Conservation (phyloP, 2,113 vertebrate species). For the Cyanoderma ruficeps region DNA sequence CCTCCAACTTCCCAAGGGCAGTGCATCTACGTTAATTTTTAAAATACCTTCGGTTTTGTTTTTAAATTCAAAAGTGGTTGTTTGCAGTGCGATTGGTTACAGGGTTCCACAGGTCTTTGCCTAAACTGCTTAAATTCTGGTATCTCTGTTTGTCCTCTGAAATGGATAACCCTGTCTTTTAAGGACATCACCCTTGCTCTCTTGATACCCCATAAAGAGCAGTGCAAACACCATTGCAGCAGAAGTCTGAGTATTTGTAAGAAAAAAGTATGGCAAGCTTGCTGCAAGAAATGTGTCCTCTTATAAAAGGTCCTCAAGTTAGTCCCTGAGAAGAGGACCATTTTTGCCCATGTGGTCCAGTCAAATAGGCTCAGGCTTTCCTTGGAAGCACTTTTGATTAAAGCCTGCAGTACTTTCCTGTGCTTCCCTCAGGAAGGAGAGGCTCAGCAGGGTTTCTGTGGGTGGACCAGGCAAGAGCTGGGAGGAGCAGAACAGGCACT, state of each 20-base stretch:
- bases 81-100: neutral
- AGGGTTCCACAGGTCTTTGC: neutral
- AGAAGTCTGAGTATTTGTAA: neutral
- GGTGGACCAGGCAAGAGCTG: neutral
- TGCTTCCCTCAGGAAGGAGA: neutral
- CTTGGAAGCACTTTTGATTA: neutral
- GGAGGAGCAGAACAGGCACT: neutral
- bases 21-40: neutral
- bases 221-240: neutral
- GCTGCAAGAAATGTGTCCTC: neutral
- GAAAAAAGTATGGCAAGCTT: neutral
- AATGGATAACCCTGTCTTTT: constrained; percentile 9
- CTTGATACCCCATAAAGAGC: neutral
- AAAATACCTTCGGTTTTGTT: neutral
- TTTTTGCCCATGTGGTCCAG: neutral
- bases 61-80: neutral
- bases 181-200: constrained; percentile 27
- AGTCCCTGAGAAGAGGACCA: neutral
- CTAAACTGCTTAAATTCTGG: neutral
- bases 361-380: neutral
- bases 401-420: neutral
- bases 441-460: neutral
- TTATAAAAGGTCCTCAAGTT: neutral
- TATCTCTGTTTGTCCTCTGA: neutral
- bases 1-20: neutral